These are phyloP conservation scores for Eristalinus sepulchralis DNA, from an alignment of 2,888 invertebrate species.

Conservation along the genomic window DNA sequence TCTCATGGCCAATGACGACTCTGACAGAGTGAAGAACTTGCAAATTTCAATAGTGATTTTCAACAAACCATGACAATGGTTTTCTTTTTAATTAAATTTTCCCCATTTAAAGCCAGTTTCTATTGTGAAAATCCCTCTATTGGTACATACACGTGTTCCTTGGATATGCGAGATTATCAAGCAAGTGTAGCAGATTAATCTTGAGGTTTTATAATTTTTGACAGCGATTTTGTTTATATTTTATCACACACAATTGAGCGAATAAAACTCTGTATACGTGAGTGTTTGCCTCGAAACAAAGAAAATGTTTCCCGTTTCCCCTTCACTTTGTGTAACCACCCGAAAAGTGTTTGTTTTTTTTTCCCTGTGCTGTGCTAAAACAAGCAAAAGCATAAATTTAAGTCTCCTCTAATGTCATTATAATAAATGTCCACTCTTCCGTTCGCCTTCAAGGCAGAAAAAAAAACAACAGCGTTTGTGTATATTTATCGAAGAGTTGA, in stretches of 20 bases:
- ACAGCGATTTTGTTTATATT: neutral
- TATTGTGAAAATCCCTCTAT: neutral
- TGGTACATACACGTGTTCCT: neutral
- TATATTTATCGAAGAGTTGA: constrained; percentile 1
- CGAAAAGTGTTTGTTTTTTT: neutral
- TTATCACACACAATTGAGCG: neutral
- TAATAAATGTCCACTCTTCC: constrained; percentile 42
- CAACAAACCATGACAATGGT: too few relatives aligned
- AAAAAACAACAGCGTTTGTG: neutral
- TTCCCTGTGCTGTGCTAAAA: neutral
- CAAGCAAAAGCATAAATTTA: constrained; percentile 14
- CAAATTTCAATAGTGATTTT: neutral
- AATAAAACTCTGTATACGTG: neutral
- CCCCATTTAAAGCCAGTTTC: too few relatives aligned
- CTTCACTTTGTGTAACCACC: neutral
- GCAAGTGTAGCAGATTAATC: neutral
- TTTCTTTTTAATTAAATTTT: neutral
- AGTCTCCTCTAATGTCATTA: constrained; percentile 30
- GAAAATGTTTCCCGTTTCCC: neutral
- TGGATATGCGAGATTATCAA: neutral
- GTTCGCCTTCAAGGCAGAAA: neutral
- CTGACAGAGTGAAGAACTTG: neutral
- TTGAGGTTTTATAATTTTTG: neutral
- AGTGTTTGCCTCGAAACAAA: neutral
- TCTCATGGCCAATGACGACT: neutral